These are phyloP conservation scores for Ibycter americanus DNA, from an alignment of 2,797 vertebrate genomes.

Conservation along the genomic window DNA sequence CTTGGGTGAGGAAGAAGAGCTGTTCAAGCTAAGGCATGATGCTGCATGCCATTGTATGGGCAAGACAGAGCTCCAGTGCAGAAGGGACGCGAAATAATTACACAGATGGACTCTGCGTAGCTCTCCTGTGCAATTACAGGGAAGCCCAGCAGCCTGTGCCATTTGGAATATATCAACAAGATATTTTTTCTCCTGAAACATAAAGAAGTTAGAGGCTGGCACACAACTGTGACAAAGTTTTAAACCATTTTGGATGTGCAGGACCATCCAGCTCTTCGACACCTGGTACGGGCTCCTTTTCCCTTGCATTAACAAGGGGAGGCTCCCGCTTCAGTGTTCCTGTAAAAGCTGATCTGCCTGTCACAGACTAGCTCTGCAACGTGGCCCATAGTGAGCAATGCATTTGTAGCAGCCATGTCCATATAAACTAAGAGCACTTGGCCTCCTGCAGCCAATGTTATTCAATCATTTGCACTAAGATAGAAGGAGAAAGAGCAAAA, in stretches of 20 bases:
- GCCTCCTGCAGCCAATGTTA: not conserved
- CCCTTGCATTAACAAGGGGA: fast-evolving
- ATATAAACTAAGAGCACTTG: fast-evolving
- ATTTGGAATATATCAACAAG: fast-evolving
- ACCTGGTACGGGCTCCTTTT: not conserved
- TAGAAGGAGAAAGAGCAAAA: not conserved
- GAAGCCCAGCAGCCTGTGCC: not conserved
- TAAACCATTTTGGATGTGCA: not conserved
- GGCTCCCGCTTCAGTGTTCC: not conserved
- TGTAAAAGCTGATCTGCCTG: not conserved
- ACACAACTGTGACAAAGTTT: not conserved
- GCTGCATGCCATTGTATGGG: not conserved
- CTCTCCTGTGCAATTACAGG: not conserved
- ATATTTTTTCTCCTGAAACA: not conserved
- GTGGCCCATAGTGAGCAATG: fast-evolving
- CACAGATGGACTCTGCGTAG: not conserved
- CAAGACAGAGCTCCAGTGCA: not conserved
- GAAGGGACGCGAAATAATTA: not conserved
- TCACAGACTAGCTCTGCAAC: not conserved
- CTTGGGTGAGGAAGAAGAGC: not conserved
- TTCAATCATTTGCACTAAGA: not conserved
- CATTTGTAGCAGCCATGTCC: not conserved
- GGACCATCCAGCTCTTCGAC: not conserved
- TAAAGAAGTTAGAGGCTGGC: not conserved
- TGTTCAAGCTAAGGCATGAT: not conserved